phyloP scores from a whole-genome alignment of 2,113 vertebrate species.

The Himantopus leucocephalus region DNA sequence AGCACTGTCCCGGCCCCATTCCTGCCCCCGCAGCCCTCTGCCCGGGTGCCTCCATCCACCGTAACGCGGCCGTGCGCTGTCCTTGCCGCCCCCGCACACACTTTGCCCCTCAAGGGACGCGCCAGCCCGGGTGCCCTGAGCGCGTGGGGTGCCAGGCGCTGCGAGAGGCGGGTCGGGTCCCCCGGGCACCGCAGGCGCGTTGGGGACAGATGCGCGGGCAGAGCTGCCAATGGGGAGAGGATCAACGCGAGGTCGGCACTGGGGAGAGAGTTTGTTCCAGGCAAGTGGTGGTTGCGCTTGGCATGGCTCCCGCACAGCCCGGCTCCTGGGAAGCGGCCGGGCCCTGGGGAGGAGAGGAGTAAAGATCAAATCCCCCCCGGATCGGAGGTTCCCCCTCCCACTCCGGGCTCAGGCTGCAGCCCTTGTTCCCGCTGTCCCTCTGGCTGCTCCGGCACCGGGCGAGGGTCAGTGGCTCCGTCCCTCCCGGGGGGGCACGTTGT shows the following conservation, averaged over 20 bases:
- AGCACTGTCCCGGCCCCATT: not conserved
- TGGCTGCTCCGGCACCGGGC: fast-evolving
- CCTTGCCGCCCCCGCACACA: fast-evolving
- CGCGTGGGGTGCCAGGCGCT: conserved; percentile 45
- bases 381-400: not conserved
- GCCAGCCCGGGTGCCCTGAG: conserved; percentile 58
- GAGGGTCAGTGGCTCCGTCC: not conserved
- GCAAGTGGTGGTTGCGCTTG: not conserved
- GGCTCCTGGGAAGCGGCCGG: not conserved
- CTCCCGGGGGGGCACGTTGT: fast-evolving
- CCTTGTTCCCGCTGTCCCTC: not conserved
- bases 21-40: not conserved
- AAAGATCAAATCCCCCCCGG: not conserved
- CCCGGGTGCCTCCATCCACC: fast-evolving
- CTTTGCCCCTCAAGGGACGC: not conserved
- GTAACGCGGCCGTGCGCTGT: fast-evolving
- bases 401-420: not conserved
- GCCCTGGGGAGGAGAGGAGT: not conserved
- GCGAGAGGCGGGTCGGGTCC: conserved; percentile 71
- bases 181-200: conserved; percentile 59
- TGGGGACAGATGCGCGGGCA: conserved; percentile 70
- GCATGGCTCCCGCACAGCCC: fast-evolving
- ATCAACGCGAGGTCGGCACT: conserved; percentile 63
- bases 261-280: conserved; percentile 70
- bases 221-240: conserved; percentile 73